Evolutionary conservation across 2,797 vertebrate genomes (phyloP).

Genomic region (Sebastes matsubarae): DNA sequence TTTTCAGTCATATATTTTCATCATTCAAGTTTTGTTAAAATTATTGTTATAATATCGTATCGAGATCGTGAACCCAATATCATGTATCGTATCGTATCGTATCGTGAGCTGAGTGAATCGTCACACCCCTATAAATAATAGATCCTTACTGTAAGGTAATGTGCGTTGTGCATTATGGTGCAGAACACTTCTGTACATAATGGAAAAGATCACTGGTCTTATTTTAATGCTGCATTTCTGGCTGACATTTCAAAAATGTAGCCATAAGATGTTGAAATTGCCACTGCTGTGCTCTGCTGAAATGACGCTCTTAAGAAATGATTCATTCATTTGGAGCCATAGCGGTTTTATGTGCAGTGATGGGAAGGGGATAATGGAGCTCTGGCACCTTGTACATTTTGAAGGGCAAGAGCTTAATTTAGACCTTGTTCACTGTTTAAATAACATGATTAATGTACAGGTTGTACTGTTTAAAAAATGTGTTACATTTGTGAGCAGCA

Average conservation of each 20-base stretch:
- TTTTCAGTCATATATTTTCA: too few relatives aligned
- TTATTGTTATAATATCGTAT: too few relatives aligned
- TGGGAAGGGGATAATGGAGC: constrained; percentile 16
- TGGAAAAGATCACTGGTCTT: not conserved
- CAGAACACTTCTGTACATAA: not conserved
- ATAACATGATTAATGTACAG: not conserved
- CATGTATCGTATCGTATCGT: too few relatives aligned
- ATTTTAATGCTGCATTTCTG: constrained; percentile 24
- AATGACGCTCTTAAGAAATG: constrained; percentile 36
- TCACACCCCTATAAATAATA: too few relatives aligned
- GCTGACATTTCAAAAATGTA: constrained; percentile 30
- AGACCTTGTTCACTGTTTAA: not conserved
- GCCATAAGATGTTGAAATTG: not conserved
- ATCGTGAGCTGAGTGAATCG: too few relatives aligned
- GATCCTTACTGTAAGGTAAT: constrained; percentile 18
- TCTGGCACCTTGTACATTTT: constrained; percentile 31
- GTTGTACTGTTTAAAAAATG: not conserved
- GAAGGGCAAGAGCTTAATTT: constrained; percentile 19
- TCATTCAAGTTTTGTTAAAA: too few relatives aligned
- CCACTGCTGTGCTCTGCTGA: constrained; percentile 10
- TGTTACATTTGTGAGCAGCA: not conserved
- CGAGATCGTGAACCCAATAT: too few relatives aligned
- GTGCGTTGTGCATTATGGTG: not conserved
- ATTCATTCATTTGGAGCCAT: constrained; percentile 41
- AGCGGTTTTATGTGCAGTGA: constrained; percentile 22